Percentiles rank a stretch among this genome's conserved stretches.
Conservation (phyloP, 2,888 invertebrate genomes). For the Tromatobia lineatoria region DNA sequence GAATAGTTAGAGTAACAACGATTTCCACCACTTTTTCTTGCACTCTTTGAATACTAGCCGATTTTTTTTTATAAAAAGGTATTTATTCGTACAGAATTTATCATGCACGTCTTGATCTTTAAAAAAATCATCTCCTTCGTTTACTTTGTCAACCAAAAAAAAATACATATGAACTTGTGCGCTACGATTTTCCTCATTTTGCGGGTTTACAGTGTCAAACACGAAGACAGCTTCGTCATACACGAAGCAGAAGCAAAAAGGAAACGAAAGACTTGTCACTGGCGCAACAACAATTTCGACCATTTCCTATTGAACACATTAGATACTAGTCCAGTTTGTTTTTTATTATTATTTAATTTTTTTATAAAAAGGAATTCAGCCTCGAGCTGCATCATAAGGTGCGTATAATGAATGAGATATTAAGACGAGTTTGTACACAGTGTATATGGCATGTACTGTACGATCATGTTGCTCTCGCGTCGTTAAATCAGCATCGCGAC, state of each 20-base stretch:
- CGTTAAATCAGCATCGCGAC: constrained; percentile 67
- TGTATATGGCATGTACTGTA: constrained; percentile 15
- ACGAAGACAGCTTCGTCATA: not conserved
- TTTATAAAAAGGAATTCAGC: constrained; percentile 19
- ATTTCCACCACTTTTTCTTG: too few species aligned
- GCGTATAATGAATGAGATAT: constrained; percentile 45
- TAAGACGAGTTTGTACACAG: constrained; percentile 23
- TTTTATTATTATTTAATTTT: not conserved
- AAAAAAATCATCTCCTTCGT: too few species aligned
- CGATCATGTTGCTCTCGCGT: constrained; percentile 50
- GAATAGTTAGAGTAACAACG: too few species aligned
- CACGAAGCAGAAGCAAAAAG: not conserved
- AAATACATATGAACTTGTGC: too few species aligned
- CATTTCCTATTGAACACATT: constrained; percentile 28
- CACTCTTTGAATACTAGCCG: too few species aligned
- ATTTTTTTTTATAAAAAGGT: too few species aligned
- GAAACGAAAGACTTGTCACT: not conserved
- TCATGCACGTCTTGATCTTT: too few species aligned
- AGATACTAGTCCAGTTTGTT: not conserved
- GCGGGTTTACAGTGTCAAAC: not conserved
- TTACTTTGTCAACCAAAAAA: too few species aligned
- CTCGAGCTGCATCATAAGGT: constrained; percentile 26
- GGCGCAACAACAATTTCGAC: constrained; percentile 29
- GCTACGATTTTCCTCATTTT: not conserved
- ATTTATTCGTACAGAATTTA: too few species aligned